Base-by-base conservation (phyloP, 2,113 vertebrate genomes). In the Corythoichthys intestinalis region DNA sequence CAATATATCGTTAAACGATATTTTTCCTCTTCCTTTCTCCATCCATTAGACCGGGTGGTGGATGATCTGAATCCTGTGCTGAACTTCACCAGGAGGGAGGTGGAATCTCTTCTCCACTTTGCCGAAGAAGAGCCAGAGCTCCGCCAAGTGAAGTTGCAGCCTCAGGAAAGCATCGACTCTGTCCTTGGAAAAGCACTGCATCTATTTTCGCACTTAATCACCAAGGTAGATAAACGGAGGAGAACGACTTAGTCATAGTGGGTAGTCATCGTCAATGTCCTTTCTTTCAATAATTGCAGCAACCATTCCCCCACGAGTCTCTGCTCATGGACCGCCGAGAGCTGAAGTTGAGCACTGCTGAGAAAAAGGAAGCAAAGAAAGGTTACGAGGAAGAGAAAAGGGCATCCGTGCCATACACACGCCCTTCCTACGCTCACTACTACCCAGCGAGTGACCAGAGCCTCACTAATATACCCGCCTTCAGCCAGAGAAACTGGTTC, bases 401-500 rank as follows among this genome's bases (percentile, higher is more conserved):
- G 72, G 95, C 95, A 0, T 97, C 95, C 0, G 94, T 97, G 76
- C 96, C 96, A 4, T 98, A 98, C 75, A 95, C 95, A 28, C 94
- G 96, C 52, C 96, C 96, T 0, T 98, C 96, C 0, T 98, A 98
- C 10, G 95, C 96, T 1, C 95, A 98, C 83, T 98, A 97, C 90
- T 98, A 98, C 82, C 96, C 96, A 9, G 94, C 94, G 87, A 95
- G 94, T 14, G 95, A 98, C 87, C 95, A 97, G 93, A 98, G 93
- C 80, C 94, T 98, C 85, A 94, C 93, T 0, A 98, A 93, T 92
- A 96, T 98, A 86, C 96, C 97, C 4, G 95, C 95, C 77, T 98
- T 98, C 85, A 97, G 94, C 86, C 96, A 98, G 90, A 95, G 96
- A 69, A 96, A 96, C 93, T 98, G 96, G 96, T 98, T 66, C 87